These are phyloP conservation scores for Hoplodrina ambigua DNA, from an alignment of 2,888 invertebrate species.

Conservation along the genomic window DNA sequence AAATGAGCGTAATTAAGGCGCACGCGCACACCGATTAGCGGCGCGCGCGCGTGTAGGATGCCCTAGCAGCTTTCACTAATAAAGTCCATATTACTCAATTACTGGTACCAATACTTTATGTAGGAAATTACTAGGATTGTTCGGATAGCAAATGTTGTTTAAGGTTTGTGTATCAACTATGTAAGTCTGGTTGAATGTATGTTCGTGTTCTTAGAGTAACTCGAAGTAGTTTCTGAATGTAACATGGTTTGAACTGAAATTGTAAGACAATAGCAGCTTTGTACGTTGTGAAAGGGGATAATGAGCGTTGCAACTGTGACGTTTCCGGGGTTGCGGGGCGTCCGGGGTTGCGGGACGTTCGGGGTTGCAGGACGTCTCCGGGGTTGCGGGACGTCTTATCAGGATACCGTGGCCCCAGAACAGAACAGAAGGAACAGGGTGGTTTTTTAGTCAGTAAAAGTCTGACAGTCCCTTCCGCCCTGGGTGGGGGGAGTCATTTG, in stretches of 20 bases:
- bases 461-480: too few species aligned
- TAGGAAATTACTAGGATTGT: constrained; percentile 62
- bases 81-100: constrained; percentile 73
- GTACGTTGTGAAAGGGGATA: not conserved
- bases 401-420: too few species aligned
- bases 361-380: too few species aligned
- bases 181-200: constrained; percentile 34
- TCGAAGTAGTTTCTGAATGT: constrained; percentile 34
- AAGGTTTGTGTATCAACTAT: constrained; percentile 35
- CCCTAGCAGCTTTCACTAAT: constrained; percentile 73
- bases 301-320: not conserved
- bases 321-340: too few species aligned
- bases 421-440: too few species aligned
- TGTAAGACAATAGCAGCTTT: constrained; percentile 17
- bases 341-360: too few species aligned
- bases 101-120: constrained; percentile 61
- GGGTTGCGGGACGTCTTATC: too few species aligned
- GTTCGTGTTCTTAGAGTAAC: constrained; percentile 24
- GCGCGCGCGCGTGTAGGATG: constrained; percentile 74
- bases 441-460: too few species aligned
- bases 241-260: constrained; percentile 9
- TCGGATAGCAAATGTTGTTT: constrained; percentile 40
- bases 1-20: constrained; percentile 81
- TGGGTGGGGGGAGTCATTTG: too few species aligned
- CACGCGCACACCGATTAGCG: constrained; percentile 69